Evolutionary conservation across 1,140 invertebrate species (phyloP).

Genomic region (Phymastichus coffea): DNA sequence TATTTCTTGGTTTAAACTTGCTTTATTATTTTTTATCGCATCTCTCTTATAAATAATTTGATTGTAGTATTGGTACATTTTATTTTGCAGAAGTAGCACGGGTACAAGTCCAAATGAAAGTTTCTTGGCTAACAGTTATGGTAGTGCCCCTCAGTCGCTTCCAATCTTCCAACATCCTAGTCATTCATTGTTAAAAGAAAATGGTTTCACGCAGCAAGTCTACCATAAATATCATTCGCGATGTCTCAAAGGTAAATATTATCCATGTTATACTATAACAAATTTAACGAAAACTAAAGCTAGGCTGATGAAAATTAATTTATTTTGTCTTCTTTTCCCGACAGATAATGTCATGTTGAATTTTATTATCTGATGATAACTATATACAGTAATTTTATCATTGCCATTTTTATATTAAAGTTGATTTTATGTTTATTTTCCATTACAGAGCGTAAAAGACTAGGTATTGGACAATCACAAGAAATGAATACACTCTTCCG

Average conservation of each 20-base stretch:
- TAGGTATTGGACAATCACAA: conserved; percentile 89
- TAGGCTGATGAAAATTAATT: conserved; percentile 36
- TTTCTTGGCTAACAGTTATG: conserved; percentile 67
- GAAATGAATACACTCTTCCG: conserved; percentile 98
- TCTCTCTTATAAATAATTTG: not conserved
- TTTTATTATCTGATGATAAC: conserved; percentile 28
- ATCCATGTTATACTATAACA: too few species aligned
- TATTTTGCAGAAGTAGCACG: conserved; percentile 64
- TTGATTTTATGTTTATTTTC: too few species aligned
- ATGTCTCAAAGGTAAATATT: conserved; percentile 82
- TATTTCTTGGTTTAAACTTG: not conserved
- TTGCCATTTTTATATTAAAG: conserved; percentile 13
- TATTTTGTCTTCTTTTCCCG: conserved; percentile 55
- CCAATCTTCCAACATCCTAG: conserved; percentile 95
- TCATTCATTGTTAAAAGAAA: conserved; percentile 92
- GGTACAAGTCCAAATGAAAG: conserved; percentile 71
- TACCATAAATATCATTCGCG: conserved; percentile 93
- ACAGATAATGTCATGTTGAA: conserved; percentile 38
- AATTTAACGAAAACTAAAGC: conserved; percentile 3
- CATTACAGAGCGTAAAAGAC: conserved; percentile 79
- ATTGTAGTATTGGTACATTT: not conserved
- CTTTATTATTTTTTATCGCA: not conserved
- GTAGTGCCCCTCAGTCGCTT: conserved; percentile 76
- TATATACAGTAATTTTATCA: not conserved
- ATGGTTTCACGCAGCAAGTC: conserved; percentile 95